These are phyloP conservation scores for Odobenus rosmarus DNA, from an alignment of 2,113 vertebrate species.

Conservation along the genomic window DNA sequence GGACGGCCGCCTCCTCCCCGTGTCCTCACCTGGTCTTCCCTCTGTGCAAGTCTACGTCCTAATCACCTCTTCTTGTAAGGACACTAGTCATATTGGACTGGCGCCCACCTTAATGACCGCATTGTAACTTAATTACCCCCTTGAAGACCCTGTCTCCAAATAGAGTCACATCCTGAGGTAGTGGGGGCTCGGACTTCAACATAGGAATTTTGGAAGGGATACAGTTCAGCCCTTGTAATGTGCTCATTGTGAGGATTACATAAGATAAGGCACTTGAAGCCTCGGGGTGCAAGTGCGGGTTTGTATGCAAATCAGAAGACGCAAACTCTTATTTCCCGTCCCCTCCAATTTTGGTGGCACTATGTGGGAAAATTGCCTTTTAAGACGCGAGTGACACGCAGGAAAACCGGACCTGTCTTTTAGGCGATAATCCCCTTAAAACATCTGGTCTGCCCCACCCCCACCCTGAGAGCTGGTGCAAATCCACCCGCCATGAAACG, in stretches of 20 bases:
- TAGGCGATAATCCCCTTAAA: conserved; percentile 49
- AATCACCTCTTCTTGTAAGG: neutral
- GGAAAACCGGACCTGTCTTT: conserved; percentile 50
- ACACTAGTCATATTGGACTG: neutral
- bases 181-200: neutral
- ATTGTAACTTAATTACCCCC: neutral
- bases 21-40: neutral
- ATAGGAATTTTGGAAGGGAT: neutral
- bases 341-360: neutral
- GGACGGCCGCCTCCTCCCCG: fast-evolving
- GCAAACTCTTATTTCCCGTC: neutral
- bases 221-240: no score
- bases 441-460: neutral
- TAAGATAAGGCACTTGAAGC: neutral
- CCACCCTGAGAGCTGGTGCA: fast-evolving
- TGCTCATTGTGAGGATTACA: neutral
- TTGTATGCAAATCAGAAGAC: neutral
- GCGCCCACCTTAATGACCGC: neutral
- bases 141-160: neutral
- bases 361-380: neutral
- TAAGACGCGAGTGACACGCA: neutral
- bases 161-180: neutral
- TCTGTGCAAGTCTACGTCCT: neutral
- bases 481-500: neutral
- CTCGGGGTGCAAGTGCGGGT: neutral